Base-by-base conservation (phyloP, 1,140 invertebrate genomes). In the Aphelinus certus region DNA sequence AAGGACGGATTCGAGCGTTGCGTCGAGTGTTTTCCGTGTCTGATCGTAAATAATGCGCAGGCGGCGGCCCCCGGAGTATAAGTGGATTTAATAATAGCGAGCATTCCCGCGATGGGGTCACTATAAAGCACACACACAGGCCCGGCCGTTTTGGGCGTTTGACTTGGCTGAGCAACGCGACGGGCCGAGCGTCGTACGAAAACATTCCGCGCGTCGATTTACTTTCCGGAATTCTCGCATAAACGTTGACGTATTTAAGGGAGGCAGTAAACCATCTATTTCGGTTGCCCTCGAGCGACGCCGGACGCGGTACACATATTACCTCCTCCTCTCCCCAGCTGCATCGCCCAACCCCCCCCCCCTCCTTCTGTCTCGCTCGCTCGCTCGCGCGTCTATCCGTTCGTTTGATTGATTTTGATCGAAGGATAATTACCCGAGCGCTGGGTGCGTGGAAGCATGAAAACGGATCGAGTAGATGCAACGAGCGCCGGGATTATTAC, bases 231-330 rank as follows among this genome's bases (percentile, higher is more conserved):
- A 87, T 86, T 83, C 80, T 77, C 79, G 78, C 81, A 80, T 86
- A 86, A 86, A 86, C 83, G 85, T 85, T 86, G 84, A 86, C 83
- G 84, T 86, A 83, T 87, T 86, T 87, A 86, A 87, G 84, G 84
- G 85, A 83, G 79, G 83, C 80, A 81, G 85, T 86, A 86, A 87
- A 87, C 81, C 83, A 86, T 87, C 84, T 86, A 86, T 87, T 87
- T 86, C 81, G 81, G 84, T 85, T 81, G 64, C 71, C 58, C 68
- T 75, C 51, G 51, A 55, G 65, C 64, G 51, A 66, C 67, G 71
- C 76, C 62, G 65, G 68, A 76, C 71, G 71, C 51, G 53, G 57
- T 53, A 26, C 26, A 26, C 26, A 26, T 26, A 26, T 26, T 26
- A 26, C 26, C 26, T 26, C 26, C 26, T 26, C 26, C 26, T 26